phyloP scores from a whole-genome alignment of 2,797 vertebrate species.

The Leptodactylus fallax region DNA sequence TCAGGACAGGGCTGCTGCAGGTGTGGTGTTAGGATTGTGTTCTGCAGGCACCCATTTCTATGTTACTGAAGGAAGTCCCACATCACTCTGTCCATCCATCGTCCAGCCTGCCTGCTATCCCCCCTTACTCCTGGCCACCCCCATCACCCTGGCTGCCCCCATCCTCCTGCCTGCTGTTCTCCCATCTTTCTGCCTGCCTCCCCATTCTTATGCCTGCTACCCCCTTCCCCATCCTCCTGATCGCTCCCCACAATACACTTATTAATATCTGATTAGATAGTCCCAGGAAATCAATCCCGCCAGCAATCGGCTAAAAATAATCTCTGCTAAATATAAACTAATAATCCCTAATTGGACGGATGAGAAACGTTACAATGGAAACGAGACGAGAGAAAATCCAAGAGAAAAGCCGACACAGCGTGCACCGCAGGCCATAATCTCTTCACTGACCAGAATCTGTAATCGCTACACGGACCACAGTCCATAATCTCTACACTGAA shows the following conservation, averaged over 20 bases:
- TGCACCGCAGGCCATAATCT: not conserved
- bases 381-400: not conserved
- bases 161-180: too few species aligned
- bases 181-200: too few species aligned
- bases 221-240: not conserved
- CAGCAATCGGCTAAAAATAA: slow-evolving; percentile 41
- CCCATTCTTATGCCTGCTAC: not conserved
- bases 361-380: not conserved
- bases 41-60: too few species aligned
- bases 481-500: not conserved
- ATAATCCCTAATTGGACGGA: slow-evolving; percentile 18
- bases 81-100: too few species aligned
- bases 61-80: too few species aligned
- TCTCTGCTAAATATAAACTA: slow-evolving; percentile 44
- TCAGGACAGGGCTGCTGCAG: too few species aligned
- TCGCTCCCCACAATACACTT: not conserved
- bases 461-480: not conserved
- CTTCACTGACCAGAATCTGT: not conserved
- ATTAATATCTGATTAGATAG: slow-evolving; percentile 62
- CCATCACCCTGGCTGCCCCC: too few species aligned
- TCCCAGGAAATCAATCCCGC: slow-evolving; percentile 66
- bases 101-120: too few species aligned
- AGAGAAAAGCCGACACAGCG: too few species aligned
- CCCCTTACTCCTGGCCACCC: too few species aligned
- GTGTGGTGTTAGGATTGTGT: too few species aligned